phyloP scores from a whole-genome alignment of 2,113 vertebrate genomes.

The Sebastes schlegelii region DNA sequence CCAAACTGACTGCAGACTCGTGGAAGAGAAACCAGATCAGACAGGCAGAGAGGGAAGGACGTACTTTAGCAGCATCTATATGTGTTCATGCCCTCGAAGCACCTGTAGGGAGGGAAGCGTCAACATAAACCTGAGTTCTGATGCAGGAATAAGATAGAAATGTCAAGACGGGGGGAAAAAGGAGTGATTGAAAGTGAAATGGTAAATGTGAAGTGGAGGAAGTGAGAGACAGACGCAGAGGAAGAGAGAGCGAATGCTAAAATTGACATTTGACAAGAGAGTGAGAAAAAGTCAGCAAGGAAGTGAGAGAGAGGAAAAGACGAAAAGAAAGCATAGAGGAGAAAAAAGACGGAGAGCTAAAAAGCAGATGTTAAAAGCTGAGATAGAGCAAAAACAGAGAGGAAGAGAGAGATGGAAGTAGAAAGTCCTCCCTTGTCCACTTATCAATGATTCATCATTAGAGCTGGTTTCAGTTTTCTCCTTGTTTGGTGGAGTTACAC shows the following conservation, averaged over 20 bases:
- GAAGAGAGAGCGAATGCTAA: constrained; percentile 38
- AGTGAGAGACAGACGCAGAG: constrained; percentile 13
- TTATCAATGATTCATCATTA: constrained; percentile 92
- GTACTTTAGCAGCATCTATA: not conserved
- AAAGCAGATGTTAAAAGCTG: not conserved
- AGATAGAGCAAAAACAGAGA: constrained; percentile 4
- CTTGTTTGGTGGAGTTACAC: constrained; percentile 79
- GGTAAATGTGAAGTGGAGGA: constrained; percentile 39
- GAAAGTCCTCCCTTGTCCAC: constrained; percentile 57
- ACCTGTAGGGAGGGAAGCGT: constrained; percentile 30
- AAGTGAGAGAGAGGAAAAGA: not conserved
- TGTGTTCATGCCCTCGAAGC: constrained; percentile 21
- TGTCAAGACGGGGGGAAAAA: constrained; percentile 36
- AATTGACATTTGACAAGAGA: constrained; percentile 60
- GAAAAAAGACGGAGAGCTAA: not conserved
- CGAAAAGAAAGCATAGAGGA: not conserved
- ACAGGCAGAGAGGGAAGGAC: constrained; percentile 15
- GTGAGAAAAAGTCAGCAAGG: constrained; percentile 1
- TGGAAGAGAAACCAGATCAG: constrained; percentile 21
- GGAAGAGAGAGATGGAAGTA: constrained; percentile 29
- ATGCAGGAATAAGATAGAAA: constrained; percentile 44
- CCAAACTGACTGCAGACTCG: constrained; percentile 28
- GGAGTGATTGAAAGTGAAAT: constrained; percentile 38
- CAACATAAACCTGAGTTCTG: constrained; percentile 33
- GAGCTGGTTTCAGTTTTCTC: constrained; percentile 86